Evolutionary conservation across 1,140 invertebrate genomes (phyloP), one percentile per base, ranked within the genome.

Genomic region (Nomia melanderi): DNA sequence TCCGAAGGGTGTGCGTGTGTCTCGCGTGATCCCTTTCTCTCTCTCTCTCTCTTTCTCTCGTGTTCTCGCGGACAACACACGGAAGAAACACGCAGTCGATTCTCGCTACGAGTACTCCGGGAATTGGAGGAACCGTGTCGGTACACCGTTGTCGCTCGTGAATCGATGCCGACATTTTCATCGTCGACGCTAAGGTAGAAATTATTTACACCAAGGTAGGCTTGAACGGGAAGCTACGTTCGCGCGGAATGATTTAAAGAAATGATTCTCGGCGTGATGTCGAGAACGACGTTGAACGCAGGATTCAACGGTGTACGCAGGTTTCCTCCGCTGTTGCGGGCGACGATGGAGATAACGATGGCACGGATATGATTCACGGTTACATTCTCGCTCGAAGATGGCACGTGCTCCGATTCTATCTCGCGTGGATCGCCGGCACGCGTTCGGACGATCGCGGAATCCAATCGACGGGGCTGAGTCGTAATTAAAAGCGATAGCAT

Each of bases 401-500:
- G 23, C 57, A 62, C 23, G 54, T 53, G 74, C 50, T n/a, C 27
- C 29, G 70, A 53, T 20, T 64, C 33, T 14, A 27, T 29, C 41
- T 44, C 54, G 54, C 27, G 25, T 17, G 5, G 23, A 57, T n/a
- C 23, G 65, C 3, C 33, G 60, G 56, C 65, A 56, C 36, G 66
- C 41, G 56, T 62, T 36, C 36, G 62, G 39, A 57, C 60, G 54
- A 76, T 63, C 20, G 27, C 41, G 73, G 31, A 80, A 64, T 82
- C 39, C 70, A 62, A 62, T 69, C 67, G 67, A 64, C 44, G 50
- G 39, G 44, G 29, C 20, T 63, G 69, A 63, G 57, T 33, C 23
- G 29, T 79, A 76, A 76, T 79, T 39, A 75, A 79, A 83, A 75
- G 81, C 80, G 65, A 82, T 73, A 75, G 41, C 54, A 47, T 54